Percentiles rank a stretch among this genome's conserved stretches.
These are phyloP conservation scores for Philereme transversata DNA, from an alignment of 2,888 invertebrate genomes.

Conservation along the genomic window DNA sequence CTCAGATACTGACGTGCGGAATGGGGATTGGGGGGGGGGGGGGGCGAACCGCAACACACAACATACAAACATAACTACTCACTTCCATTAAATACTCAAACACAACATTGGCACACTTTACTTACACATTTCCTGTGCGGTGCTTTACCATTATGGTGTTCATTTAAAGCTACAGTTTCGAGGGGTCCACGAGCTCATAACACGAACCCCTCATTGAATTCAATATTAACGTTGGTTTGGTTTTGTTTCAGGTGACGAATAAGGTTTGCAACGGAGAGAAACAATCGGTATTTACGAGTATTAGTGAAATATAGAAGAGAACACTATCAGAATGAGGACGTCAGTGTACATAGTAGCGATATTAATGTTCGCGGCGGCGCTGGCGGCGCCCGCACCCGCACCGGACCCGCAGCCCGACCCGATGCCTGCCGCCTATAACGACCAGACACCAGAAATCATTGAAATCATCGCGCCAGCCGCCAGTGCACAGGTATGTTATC, in stretches of 20 bases:
- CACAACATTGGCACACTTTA: not conserved
- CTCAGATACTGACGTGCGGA: not conserved
- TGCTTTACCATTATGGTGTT: conserved; percentile 14
- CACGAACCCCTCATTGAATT: not conserved
- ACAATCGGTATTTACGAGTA: conserved; percentile 14
- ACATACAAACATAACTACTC: not conserved
- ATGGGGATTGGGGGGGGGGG: too few relatives aligned
- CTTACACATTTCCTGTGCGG: conserved; percentile 15
- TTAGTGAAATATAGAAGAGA: conserved; percentile 17
- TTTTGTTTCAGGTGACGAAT: conserved; percentile 44
- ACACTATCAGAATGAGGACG: conserved; percentile 53
- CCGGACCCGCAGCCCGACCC: conserved; percentile 55
- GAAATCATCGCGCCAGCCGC: conserved; percentile 80
- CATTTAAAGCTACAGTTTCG: not conserved
- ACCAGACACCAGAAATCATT: conserved; percentile 75
- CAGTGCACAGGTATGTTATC: conserved; percentile 70
- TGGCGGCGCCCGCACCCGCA: conserved; percentile 45
- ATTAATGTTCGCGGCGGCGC: conserved; percentile 44
- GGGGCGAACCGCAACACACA: not conserved
- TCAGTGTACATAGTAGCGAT: conserved; percentile 42
- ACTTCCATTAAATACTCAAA: not conserved
- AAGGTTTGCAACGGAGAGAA: conserved; percentile 47
- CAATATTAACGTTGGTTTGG: conserved; percentile 8
- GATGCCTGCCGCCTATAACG: conserved; percentile 54
- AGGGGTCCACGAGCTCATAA: conserved; percentile 2